These are phyloP conservation scores for Porites divaricata DNA, from an alignment of 92 coral and sea anemone species.

Conservation along the genomic window DNA sequence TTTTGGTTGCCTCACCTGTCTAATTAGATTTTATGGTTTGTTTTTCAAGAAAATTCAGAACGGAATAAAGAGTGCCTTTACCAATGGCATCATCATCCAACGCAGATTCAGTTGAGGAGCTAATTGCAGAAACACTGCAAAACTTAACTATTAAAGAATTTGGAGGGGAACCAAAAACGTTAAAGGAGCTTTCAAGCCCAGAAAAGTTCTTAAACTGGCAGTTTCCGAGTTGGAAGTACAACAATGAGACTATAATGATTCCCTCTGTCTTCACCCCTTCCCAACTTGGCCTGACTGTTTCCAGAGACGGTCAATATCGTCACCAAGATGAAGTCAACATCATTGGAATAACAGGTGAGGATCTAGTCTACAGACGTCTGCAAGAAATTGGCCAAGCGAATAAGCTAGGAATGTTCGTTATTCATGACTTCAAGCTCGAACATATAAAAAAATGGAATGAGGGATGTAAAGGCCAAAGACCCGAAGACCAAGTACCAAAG, in stretches of 20 bases:
- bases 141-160: constrained; percentile 10
- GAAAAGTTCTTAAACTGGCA: constrained; percentile 42
- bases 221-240: constrained; percentile 51
- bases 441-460: constrained; percentile 36
- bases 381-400: constrained; percentile 30
- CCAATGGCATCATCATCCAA: background rate
- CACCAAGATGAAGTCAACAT: constrained; percentile 24
- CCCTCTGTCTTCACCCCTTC: constrained; percentile 42
- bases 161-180: constrained; percentile 15
- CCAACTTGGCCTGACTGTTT: constrained; percentile 16
- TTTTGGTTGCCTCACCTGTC: background rate
- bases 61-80: background rate
- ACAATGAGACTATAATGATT: constrained; percentile 55
- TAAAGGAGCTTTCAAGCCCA: constrained; percentile 29
- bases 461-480: constrained; percentile 3
- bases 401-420: constrained; percentile 54
- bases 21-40: background rate
- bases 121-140: background rate
- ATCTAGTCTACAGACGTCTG: constrained; percentile 37
- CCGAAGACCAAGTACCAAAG: constrained; percentile 5
- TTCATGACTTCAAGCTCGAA: constrained; percentile 42
- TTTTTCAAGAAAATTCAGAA: background rate
- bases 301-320: constrained; percentile 22
- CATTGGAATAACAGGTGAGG: constrained; percentile 40
- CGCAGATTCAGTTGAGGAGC: background rate